Conservation (phyloP, 2,113 vertebrate genomes). For the Aplodontia rufa region DNA sequence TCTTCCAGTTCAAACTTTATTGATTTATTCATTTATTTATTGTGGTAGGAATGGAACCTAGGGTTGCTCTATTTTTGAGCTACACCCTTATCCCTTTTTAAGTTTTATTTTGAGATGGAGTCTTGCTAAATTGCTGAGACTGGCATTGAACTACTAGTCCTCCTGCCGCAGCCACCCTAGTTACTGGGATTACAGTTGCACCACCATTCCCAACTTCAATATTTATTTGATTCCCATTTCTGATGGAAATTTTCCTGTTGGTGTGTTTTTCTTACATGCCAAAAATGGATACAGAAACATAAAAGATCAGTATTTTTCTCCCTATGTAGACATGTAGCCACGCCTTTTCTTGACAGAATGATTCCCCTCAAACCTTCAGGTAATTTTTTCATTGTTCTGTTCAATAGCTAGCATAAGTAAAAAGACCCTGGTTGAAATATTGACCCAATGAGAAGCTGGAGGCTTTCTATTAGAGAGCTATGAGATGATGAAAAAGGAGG, state of each 20-base stretch:
- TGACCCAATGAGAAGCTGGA: slow-evolving; percentile 43
- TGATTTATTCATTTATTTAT: too few relatives aligned
- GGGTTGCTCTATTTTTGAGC: too few relatives aligned
- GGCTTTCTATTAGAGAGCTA: slow-evolving; percentile 68
- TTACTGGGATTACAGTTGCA: too few relatives aligned
- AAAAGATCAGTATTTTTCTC: neutral
- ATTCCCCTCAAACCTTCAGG: neutral
- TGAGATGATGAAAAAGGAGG: slow-evolving; percentile 42
- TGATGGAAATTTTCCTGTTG: neutral
- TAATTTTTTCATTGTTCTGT: slow-evolving; percentile 29
- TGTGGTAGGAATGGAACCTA: too few relatives aligned
- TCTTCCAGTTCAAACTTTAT: neutral
- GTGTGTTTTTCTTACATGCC: neutral
- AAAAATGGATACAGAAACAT: neutral
- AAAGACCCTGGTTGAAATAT: slow-evolving; percentile 54
- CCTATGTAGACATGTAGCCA: neutral
- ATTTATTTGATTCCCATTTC: neutral
- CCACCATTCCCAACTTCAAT: neutral
- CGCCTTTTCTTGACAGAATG: neutral
- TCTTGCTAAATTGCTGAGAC: too few relatives aligned
- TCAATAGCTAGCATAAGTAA: neutral
- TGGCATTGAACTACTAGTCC: too few relatives aligned
- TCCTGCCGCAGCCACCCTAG: too few relatives aligned
- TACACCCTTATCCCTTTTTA: too few relatives aligned
- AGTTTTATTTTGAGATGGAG: too few relatives aligned